These are phyloP conservation scores for Caranx ignobilis DNA, from an alignment of 2,113 vertebrate genomes.

Conservation along the genomic window DNA sequence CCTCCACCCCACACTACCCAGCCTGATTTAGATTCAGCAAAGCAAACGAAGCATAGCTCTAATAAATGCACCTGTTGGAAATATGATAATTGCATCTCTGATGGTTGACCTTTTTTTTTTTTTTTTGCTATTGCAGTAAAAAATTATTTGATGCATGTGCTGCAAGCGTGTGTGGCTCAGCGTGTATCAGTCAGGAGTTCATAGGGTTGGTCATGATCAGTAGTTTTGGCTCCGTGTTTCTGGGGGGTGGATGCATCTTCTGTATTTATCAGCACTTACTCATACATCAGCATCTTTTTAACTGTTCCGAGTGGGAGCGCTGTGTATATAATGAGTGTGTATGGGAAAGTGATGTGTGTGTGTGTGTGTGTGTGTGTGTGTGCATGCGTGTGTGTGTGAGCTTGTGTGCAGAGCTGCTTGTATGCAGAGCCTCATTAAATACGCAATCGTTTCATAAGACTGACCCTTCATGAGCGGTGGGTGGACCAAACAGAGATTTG, in stretches of 20 bases:
- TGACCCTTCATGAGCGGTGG: constrained; percentile 72
- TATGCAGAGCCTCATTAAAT: constrained; percentile 73
- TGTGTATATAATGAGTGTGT: constrained; percentile 37
- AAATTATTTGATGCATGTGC: constrained; percentile 61
- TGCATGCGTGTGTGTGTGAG: constrained; percentile 10
- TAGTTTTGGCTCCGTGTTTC: constrained; percentile 49
- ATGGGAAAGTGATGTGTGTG: constrained; percentile 22
- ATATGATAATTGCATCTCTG: constrained; percentile 77
- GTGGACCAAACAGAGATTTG: constrained; percentile 70
- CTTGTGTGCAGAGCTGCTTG: constrained; percentile 24
- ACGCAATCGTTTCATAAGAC: constrained; percentile 73
- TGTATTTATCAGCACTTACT: constrained; percentile 76
- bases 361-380: constrained; percentile 1
- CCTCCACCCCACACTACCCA: constrained; percentile 29
- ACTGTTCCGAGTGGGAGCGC: constrained; percentile 72
- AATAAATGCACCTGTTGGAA: constrained; percentile 76
- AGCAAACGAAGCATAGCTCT: constrained; percentile 74
- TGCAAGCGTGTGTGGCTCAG: constrained; percentile 22
- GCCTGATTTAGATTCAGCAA: constrained; percentile 75
- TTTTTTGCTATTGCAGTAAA: constrained; percentile 57
- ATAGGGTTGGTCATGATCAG: constrained; percentile 48
- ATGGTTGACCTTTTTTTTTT: constrained; percentile 70
- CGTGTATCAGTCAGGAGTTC: constrained; percentile 44
- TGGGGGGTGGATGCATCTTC: constrained; percentile 59
- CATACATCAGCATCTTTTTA: constrained; percentile 78